Evolutionary conservation across 2,113 vertebrate genomes (phyloP).

Genomic region (Python bivittatus): DNA sequence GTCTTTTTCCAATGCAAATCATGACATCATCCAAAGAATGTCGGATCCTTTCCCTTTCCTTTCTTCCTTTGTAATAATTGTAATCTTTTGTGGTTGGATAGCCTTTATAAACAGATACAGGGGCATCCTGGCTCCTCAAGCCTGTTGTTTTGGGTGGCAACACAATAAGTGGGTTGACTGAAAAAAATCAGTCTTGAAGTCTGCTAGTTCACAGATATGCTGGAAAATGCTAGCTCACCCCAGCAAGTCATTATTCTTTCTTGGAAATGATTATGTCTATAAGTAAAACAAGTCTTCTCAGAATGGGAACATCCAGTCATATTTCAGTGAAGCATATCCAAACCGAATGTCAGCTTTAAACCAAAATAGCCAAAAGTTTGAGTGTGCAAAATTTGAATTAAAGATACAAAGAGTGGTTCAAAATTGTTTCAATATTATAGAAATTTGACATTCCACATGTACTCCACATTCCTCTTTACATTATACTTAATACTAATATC

Average conservation of each 20-base stretch:
- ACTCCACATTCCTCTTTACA: not conserved
- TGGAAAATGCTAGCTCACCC: not conserved
- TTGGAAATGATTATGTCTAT: not conserved
- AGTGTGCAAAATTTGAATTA: slow-evolving; percentile 6
- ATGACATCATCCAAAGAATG: not conserved
- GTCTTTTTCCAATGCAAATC: not conserved
- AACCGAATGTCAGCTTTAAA: not conserved
- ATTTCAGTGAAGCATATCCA: slow-evolving; percentile 5
- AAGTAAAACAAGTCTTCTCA: slow-evolving; percentile 1
- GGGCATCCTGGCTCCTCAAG: not conserved
- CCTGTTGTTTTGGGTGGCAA: not conserved
- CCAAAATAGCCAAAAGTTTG: not conserved
- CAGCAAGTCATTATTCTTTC: not conserved
- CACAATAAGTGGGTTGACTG: not conserved
- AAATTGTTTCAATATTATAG: not conserved
- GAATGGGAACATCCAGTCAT: not conserved
- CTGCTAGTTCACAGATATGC: not conserved
- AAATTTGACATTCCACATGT: not conserved
- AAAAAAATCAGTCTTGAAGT: not conserved
- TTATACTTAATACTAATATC: not conserved
- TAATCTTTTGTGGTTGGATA: not conserved
- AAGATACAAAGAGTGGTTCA: too few relatives aligned
- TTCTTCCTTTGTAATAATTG: not conserved
- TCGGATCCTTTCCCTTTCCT: not conserved
- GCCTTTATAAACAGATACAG: not conserved